Conservation (phyloP, 2,113 vertebrate genomes). For the Oryzias woworae region DNA sequence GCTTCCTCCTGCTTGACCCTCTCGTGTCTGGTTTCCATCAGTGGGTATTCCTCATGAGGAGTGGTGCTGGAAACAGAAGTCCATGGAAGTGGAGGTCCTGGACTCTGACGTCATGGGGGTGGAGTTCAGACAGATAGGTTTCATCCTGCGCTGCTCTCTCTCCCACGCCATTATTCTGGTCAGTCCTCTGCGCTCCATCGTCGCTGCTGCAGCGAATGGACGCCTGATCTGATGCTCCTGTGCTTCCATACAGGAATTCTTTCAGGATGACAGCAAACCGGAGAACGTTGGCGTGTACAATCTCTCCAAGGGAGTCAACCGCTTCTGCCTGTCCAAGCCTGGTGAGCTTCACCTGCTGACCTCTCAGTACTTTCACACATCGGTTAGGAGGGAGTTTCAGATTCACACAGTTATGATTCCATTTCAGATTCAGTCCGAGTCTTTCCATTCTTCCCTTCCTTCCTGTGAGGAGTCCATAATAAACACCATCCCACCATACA, state of each 20-base stretch:
- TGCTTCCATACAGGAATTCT: constrained; percentile 86
- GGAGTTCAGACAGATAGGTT: constrained; percentile 96
- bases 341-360: constrained; percentile 75
- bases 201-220: not conserved
- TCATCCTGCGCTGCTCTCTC: constrained; percentile 94
- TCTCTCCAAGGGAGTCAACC: constrained; percentile 95
- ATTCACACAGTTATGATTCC: too few species aligned
- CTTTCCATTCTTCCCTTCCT: too few species aligned
- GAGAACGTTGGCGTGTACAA: constrained; percentile 98
- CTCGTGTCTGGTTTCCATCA: constrained; percentile 38
- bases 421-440: too few species aligned
- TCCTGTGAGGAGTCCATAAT: too few species aligned
- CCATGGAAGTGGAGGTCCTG: constrained; percentile 89
- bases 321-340: constrained; percentile 97
- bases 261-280: constrained; percentile 94
- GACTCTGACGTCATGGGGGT: constrained; percentile 84
- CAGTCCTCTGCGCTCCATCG: constrained; percentile 17
- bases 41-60: constrained; percentile 93
- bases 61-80: constrained; percentile 99
- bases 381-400: constrained; percentile 20
- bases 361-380: constrained; percentile 31
- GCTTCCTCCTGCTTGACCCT: too few species aligned
- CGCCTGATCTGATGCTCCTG: not conserved
- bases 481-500: too few species aligned
- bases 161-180: constrained; percentile 98